phyloP scores from a whole-genome alignment of 2,113 vertebrate species.

The Phalacrocorax aristotelis region DNA sequence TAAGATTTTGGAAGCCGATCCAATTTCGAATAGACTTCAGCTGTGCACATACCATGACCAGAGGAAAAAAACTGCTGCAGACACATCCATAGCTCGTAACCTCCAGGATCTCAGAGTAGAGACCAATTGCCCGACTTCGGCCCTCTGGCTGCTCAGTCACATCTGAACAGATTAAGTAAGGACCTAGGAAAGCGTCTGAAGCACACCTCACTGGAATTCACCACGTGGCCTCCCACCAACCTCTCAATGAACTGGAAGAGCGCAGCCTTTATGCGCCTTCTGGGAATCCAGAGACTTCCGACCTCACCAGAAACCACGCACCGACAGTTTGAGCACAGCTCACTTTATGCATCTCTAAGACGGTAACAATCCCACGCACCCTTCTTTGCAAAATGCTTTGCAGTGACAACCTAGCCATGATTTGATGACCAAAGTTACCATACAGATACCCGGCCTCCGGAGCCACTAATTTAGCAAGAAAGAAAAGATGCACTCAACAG shows the following conservation, averaged over 20 bases:
- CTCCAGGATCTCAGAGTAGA: neutral
- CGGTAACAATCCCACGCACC: neutral
- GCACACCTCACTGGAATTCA: neutral
- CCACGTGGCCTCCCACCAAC: fast-evolving
- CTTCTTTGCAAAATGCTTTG: neutral
- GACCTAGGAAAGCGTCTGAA: neutral
- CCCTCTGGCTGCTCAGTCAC: neutral
- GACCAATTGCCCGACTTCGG: neutral
- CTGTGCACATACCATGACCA: neutral
- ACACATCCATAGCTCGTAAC: neutral
- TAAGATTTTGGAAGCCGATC: neutral
- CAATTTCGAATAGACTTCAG: neutral
- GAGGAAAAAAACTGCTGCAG: neutral
- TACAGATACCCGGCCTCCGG: neutral
- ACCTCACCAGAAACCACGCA: neutral
- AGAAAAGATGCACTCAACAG: neutral
- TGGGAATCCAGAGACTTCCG: neutral
- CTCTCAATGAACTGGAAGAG: neutral
- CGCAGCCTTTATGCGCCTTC: neutral
- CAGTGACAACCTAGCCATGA: neutral
- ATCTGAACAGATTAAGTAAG: neutral
- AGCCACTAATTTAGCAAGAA: neutral
- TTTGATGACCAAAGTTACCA: neutral
- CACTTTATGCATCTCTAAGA: neutral
- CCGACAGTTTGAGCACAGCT: neutral